phyloP scores from a whole-genome alignment of 92 coral and sea anemone species.

The Muricea muricata region DNA sequence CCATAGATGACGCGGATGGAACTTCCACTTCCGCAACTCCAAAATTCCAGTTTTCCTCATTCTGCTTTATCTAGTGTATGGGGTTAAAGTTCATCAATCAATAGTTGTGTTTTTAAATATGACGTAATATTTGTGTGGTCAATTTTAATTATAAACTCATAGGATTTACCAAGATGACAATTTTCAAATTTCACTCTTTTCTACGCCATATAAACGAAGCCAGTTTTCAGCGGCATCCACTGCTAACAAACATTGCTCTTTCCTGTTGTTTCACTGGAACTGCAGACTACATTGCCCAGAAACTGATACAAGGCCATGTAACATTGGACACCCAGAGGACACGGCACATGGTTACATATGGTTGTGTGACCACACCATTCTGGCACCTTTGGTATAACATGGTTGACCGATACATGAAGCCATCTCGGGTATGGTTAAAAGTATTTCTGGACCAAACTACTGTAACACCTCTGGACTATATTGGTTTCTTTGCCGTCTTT shows the following conservation, averaged over 20 bases:
- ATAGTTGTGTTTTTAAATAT: no score
- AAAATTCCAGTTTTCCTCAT: no score
- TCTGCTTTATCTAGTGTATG: no score
- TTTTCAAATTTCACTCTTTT: neutral
- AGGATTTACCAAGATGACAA: neutral
- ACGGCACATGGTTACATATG: slow-evolving; percentile 27
- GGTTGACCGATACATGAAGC: slow-evolving; percentile 24
- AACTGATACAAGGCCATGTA: slow-evolving; percentile 1
- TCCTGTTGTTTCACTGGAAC: slow-evolving; percentile 5
- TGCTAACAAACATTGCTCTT: neutral
- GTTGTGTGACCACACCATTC: slow-evolving; percentile 27
- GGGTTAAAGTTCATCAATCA: no score
- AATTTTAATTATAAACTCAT: no score
- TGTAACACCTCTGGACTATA: slow-evolving; percentile 26
- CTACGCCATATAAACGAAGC: neutral
- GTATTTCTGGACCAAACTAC: slow-evolving; percentile 30
- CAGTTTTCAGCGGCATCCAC: slow-evolving; percentile 1
- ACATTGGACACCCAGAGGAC: slow-evolving; percentile 3
- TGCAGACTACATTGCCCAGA: slow-evolving; percentile 27
- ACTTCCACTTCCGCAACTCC: no score
- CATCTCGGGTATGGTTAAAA: slow-evolving; percentile 22
- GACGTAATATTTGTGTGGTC: no score
- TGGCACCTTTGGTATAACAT: slow-evolving; percentile 34
- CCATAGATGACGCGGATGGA: no score
- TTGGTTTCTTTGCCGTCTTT: slow-evolving; percentile 36